Percentiles rank a stretch among this genome's conserved stretches.
Conservation (phyloP, 2,888 invertebrate species). For the Xestia ashworthii region DNA sequence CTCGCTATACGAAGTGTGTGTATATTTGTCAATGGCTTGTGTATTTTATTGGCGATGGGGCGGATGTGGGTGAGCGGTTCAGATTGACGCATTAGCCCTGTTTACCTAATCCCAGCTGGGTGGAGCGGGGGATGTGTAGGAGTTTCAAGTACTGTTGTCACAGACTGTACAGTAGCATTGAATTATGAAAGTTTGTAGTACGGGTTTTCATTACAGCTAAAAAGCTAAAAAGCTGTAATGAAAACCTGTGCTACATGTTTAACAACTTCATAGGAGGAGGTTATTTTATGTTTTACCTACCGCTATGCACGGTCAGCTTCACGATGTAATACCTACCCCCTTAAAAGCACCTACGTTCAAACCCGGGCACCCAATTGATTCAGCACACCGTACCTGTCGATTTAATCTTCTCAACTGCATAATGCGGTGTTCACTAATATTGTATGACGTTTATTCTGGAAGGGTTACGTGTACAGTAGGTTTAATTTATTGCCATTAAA, state of each 20-base stretch:
- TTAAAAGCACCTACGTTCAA: too few relatives aligned
- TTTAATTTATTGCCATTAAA: background rate
- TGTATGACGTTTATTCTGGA: background rate
- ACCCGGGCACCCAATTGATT: too few relatives aligned
- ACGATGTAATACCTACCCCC: too few relatives aligned
- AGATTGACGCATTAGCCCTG: slow-evolving; percentile 41
- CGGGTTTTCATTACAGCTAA: background rate
- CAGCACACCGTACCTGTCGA: background rate
- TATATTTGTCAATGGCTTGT: slow-evolving; percentile 54
- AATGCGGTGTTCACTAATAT: background rate
- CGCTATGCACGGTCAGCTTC: too few relatives aligned
- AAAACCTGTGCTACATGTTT: too few relatives aligned
- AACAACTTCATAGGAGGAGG: background rate
- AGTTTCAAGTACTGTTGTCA: background rate
- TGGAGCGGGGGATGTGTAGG: background rate
- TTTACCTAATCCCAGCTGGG: slow-evolving; percentile 21
- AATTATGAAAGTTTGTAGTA: background rate
- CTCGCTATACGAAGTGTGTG: slow-evolving; percentile 34
- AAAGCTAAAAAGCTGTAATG: too few relatives aligned
- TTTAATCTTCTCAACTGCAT: background rate
- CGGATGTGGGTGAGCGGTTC: slow-evolving; percentile 19
- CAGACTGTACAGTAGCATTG: background rate
- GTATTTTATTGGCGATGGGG: slow-evolving; percentile 46
- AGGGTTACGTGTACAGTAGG: background rate
- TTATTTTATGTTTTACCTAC: background rate